These are phyloP conservation scores for Camponotus vicinus DNA, from an alignment of 1,140 invertebrate species.

Conservation along the genomic window DNA sequence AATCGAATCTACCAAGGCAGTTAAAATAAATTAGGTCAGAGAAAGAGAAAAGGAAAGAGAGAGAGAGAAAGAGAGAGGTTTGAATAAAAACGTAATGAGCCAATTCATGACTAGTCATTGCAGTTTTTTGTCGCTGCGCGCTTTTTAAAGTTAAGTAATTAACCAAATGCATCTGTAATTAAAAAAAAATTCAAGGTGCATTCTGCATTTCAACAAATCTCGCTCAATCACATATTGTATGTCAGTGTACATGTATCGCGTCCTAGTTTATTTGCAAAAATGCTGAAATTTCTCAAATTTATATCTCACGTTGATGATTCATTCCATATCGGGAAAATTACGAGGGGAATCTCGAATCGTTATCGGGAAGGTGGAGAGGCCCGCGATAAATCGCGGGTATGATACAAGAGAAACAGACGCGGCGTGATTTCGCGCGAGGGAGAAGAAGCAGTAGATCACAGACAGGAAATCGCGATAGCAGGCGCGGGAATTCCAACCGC, in stretches of 20 bases:
- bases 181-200: constrained; percentile 12
- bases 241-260: not conserved
- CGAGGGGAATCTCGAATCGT: constrained; percentile 15
- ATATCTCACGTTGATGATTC: not conserved
- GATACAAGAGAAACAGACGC: not conserved
- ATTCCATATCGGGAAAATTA: constrained; percentile 5
- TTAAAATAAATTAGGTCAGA: constrained; percentile 59
- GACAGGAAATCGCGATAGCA: constrained; percentile 78
- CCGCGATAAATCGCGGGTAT: constrained; percentile 39
- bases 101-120: constrained; percentile 48
- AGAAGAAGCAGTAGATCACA: constrained; percentile 70
- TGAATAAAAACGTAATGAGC: constrained; percentile 51
- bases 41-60: not conserved
- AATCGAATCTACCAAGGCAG: constrained; percentile 72
- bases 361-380: not conserved
- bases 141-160: not conserved
- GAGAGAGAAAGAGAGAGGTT: too few relatives aligned
- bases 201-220: not conserved
- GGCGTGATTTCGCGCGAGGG: constrained; percentile 11
- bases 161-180: not conserved
- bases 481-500: constrained; percentile 58
- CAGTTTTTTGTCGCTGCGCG: constrained; percentile 33
- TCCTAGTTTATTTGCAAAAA: not conserved
- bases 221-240: not conserved
- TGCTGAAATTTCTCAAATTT: constrained; percentile 19